Conservation (phyloP, 2,797 vertebrate genomes). For the Macropus fuliginosus region DNA sequence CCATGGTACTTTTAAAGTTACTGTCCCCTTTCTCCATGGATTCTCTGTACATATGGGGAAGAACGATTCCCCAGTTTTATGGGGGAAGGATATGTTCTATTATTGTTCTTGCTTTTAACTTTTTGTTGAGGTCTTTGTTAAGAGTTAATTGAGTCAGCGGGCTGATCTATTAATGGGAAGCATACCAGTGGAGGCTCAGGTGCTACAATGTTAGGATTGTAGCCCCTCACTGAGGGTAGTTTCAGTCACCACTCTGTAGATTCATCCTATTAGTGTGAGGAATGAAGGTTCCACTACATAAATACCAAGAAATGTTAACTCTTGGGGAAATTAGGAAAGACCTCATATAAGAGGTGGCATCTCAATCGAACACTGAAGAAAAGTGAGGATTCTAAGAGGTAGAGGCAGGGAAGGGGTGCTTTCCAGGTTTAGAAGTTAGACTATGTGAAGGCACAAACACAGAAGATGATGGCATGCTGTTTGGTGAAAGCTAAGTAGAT, state of each 20-base stretch:
- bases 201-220: not conserved
- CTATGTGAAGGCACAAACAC: not conserved
- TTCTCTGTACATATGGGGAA: not conserved
- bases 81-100: not conserved
- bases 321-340: not conserved
- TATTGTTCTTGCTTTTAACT: not conserved
- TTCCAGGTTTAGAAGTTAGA: not conserved
- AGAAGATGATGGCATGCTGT: not conserved
- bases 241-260: not conserved
- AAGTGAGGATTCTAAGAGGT: not conserved
- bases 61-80: not conserved
- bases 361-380: not conserved
- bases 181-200: not conserved
- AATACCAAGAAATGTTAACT: not conserved
- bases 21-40: not conserved
- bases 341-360: not conserved
- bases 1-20: not conserved
- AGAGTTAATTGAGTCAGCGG: not conserved
- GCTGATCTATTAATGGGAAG: not conserved
- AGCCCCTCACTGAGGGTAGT: not conserved
- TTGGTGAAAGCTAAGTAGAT: not conserved
- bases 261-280: not conserved
- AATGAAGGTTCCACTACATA: not conserved
- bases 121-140: not conserved
- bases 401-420: not conserved